Evolutionary conservation across 2,888 invertebrate species (phyloP).

Genomic region (Dioctria rufipes): DNA sequence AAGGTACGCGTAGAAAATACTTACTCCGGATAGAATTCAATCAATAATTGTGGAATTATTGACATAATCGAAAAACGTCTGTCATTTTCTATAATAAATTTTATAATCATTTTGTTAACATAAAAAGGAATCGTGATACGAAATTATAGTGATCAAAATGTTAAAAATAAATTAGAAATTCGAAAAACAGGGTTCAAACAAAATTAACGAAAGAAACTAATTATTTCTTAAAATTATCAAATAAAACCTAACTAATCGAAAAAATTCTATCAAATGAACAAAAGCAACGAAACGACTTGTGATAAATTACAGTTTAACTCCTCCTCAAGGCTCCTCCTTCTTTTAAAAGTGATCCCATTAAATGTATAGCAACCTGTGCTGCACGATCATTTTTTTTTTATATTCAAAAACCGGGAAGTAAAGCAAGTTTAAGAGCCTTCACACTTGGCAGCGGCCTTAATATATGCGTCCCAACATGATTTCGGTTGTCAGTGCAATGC

Average conservation of each 20-base stretch:
- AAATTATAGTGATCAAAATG: no score
- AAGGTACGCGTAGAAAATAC: no score
- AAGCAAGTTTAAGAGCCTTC: conserved; percentile 37
- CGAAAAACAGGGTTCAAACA: no score
- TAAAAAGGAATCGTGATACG: no score
- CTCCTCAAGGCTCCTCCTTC: conserved; percentile 46
- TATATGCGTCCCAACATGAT: conserved; percentile 31
- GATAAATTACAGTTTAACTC: conserved; percentile 35
- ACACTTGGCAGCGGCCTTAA: conserved; percentile 46
- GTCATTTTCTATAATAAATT: no score
- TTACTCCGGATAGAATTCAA: no score
- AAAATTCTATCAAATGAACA: neutral
- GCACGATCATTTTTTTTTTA: neutral
- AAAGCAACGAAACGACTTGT: neutral
- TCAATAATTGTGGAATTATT: no score
- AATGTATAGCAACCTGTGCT: conserved; percentile 22
- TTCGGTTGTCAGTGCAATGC: conserved; percentile 38
- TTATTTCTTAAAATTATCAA: no score
- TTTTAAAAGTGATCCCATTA: conserved; percentile 25
- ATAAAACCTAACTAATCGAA: neutral
- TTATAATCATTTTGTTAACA: no score
- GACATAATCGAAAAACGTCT: no score
- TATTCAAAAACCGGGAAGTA: conserved; percentile 22
- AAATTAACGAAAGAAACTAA: no score
- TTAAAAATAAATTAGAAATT: no score